A percentile compares a stretch with the other conserved stretches of the same genome.
Evolutionary conservation across 1,140 invertebrate genomes (phyloP).

Genomic region (Brachionus paranguensis): DNA sequence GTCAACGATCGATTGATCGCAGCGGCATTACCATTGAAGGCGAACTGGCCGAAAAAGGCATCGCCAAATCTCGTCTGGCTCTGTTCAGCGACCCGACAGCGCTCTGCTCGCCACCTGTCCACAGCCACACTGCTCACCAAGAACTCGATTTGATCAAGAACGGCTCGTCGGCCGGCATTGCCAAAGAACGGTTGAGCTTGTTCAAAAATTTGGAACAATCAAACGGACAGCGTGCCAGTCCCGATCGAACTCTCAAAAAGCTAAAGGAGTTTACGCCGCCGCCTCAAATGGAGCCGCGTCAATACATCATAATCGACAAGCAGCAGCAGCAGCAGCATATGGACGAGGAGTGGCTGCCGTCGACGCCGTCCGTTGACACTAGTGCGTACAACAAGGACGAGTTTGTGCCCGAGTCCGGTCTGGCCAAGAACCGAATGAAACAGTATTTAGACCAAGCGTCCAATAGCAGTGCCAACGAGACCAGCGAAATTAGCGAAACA

Average conservation of each 20-base stretch:
- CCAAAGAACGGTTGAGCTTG: constrained; percentile 31
- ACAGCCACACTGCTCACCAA: neutral
- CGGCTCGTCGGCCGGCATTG: neutral
- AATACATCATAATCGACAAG: constrained; percentile 1
- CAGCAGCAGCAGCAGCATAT: neutral
- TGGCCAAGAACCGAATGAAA: constrained; percentile 32
- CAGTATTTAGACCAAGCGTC: constrained; percentile 26
- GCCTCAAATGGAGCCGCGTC: constrained; percentile 14
- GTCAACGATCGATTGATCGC: constrained; percentile 11
- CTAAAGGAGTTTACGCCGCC: constrained; percentile 35
- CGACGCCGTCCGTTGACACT: neutral
- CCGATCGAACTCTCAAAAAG: neutral
- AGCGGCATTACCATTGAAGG: constrained; percentile 22
- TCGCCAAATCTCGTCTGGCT: constrained; percentile 19
- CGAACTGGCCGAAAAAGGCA: constrained; percentile 37
- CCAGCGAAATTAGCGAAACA: neutral
- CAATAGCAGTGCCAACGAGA: neutral
- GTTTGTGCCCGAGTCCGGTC: constrained; percentile 14
- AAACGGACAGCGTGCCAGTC: neutral
- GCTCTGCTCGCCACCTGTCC: neutral
- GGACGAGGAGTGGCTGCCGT: neutral
- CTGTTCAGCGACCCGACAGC: constrained; percentile 23
- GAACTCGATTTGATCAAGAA: constrained; percentile 21
- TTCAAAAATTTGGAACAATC: constrained; percentile 39
- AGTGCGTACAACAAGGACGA: constrained; percentile 5